phyloP scores from a whole-genome alignment of 2,888 invertebrate genomes.

The Spodoptera picta region DNA sequence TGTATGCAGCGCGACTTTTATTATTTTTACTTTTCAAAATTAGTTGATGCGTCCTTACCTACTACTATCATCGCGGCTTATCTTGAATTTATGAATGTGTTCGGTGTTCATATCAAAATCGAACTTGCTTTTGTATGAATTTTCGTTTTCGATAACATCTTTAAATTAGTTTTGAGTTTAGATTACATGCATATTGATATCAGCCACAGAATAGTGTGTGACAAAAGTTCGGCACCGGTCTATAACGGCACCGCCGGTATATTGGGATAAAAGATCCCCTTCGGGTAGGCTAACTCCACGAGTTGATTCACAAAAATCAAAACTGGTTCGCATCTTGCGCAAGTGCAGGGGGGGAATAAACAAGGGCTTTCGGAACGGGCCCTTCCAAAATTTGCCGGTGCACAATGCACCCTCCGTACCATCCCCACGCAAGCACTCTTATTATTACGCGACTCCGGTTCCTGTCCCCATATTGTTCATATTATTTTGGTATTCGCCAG shows the following conservation, averaged over 20 bases:
- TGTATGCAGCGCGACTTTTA: no score
- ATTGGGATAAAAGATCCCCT: conserved; percentile 75
- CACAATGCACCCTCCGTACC: conserved; percentile 88
- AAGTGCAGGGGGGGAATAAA: conserved; percentile 84
- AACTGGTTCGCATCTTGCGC: conserved; percentile 88
- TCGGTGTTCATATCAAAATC: conserved; percentile 8
- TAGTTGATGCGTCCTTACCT: no score
- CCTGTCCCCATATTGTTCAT: conserved; percentile 88
- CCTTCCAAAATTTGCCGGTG: conserved; percentile 88
- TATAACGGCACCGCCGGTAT: conserved; percentile 59
- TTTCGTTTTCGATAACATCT: conserved; percentile 53
- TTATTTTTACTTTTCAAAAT: no score
- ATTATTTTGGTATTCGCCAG: conserved; percentile 84
- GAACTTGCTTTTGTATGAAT: conserved; percentile 8
- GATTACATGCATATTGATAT: conserved; percentile 45
- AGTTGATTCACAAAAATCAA: conserved; percentile 84
- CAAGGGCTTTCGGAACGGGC: conserved; percentile 84
- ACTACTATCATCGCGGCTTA: background rate
- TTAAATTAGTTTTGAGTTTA: conserved; percentile 45
- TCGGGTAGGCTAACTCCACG: conserved; percentile 73
- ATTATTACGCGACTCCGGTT: conserved; percentile 87
- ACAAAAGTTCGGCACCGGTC: conserved; percentile 63
- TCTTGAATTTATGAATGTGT: background rate
- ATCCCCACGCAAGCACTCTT: conserved; percentile 88
- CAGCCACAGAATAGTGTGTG: conserved; percentile 35